A percentile compares a stretch with the other conserved stretches of the same genome.
Evolutionary conservation across 2,113 vertebrate genomes (phyloP).

Genomic region (Coturnix japonica): DNA sequence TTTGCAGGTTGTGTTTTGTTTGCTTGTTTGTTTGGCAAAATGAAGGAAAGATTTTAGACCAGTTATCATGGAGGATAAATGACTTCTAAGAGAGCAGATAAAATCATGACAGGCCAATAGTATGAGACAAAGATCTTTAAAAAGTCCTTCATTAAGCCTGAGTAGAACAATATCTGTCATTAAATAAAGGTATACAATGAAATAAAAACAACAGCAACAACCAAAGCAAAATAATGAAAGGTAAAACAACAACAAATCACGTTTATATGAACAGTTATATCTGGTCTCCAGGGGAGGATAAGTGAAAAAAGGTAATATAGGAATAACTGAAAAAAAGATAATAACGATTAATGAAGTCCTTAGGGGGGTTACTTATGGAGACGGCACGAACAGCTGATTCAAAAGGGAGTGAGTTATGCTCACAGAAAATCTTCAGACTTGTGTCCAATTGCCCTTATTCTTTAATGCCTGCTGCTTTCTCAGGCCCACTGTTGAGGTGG

Average conservation of each 20-base stretch:
- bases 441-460: neutral
- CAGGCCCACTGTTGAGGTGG: neutral
- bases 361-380: neutral
- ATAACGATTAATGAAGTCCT: slow-evolving; percentile 4
- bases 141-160: neutral
- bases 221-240: neutral
- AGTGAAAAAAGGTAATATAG: neutral
- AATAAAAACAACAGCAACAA: neutral
- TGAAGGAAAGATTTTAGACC: neutral
- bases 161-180: neutral
- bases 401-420: neutral
- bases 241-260: neutral
- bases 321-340: neutral
- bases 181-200: neutral
- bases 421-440: neutral
- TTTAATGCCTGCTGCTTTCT: neutral
- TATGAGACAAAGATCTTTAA: neutral
- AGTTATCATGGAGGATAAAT: neutral
- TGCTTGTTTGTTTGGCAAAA: neutral
- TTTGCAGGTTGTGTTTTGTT: neutral
- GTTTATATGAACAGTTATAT: neutral
- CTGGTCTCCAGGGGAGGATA: neutral
- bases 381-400: neutral
- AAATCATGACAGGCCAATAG: neutral
- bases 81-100: neutral